Conservation (phyloP, 2,797 vertebrate species). For the Dromococcyx pavoninus region DNA sequence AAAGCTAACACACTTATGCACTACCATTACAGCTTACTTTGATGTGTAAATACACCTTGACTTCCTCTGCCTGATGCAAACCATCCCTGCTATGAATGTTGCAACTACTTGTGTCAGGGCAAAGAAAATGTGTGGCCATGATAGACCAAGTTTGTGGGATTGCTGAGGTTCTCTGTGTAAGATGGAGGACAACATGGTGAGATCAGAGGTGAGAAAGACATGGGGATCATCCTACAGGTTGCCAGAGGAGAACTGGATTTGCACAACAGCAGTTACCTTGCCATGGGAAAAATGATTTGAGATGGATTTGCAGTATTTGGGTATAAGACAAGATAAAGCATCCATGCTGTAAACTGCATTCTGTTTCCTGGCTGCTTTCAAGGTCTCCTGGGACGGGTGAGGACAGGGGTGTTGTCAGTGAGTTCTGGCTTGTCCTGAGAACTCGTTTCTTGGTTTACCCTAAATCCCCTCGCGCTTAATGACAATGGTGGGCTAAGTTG, state of each 20-base stretch:
- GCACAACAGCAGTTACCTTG: background rate
- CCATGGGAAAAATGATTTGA: background rate
- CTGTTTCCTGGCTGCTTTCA: background rate
- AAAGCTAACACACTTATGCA: background rate
- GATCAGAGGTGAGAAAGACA: background rate
- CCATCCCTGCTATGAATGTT: background rate
- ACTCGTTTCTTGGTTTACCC: background rate
- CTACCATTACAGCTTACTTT: background rate
- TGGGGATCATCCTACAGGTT: background rate
- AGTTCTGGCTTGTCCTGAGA: background rate
- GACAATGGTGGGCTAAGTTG: background rate
- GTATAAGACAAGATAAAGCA: background rate
- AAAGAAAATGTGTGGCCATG: rapidly evolving
- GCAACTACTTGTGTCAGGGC: rapidly evolving
- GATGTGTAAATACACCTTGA: background rate
- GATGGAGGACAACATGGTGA: background rate
- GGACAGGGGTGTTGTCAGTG: background rate
- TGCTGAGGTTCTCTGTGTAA: background rate
- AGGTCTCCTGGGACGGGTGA: background rate
- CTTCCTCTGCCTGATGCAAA: background rate
- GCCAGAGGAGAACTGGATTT: background rate
- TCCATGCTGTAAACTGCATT: background rate
- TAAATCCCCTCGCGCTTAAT: background rate
- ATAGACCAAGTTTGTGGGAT: background rate
- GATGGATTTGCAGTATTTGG: background rate